Evolutionary conservation across 2,113 vertebrate genomes (phyloP).

Genomic region (Cairina moschata): DNA sequence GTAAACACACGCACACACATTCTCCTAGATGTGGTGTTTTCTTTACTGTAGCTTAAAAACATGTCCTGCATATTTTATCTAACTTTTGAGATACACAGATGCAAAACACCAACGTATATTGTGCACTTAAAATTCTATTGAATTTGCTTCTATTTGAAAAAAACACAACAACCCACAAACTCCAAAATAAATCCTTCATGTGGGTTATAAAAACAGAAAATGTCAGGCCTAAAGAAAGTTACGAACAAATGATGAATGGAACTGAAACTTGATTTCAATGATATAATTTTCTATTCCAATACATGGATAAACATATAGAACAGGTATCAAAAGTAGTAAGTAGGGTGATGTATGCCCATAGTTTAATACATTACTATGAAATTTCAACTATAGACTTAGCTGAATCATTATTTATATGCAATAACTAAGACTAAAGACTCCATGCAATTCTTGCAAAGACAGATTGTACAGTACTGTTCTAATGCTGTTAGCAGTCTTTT

Average conservation of each 20-base stretch:
- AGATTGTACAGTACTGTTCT: not conserved
- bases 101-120: not conserved
- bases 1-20: no score
- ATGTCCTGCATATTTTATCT: accelerated
- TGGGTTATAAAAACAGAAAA: not conserved
- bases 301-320: not conserved
- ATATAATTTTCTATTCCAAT: not conserved
- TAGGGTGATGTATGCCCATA: not conserved
- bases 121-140: not conserved
- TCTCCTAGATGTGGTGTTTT: not conserved
- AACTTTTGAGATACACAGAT: not conserved
- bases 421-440: not conserved
- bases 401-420: not conserved
- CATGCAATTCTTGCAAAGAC: not conserved
- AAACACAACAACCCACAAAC: not conserved
- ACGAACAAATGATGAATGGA: not conserved
- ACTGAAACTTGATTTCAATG: not conserved
- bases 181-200: not conserved
- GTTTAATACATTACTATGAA: not conserved
- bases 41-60: not conserved
- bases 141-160: not conserved
- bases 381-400: not conserved
- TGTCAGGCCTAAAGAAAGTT: not conserved
- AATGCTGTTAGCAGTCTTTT: not conserved
- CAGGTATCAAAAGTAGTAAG: not conserved